phyloP scores from a whole-genome alignment of 2,888 invertebrate genomes.

The Tupiocoris notatus region DNA sequence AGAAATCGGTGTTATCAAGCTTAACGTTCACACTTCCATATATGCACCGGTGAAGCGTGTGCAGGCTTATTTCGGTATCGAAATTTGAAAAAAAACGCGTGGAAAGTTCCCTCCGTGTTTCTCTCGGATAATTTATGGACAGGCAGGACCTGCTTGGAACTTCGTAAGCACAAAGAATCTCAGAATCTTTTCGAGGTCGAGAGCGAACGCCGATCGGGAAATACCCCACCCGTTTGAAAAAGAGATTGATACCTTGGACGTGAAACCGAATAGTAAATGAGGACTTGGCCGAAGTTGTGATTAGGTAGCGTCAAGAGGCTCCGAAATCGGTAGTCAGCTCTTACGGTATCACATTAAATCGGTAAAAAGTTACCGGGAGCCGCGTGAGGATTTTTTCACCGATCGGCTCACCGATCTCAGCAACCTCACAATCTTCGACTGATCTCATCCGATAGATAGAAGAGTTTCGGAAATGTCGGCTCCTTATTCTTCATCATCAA shows the following conservation, averaged over 20 bases:
- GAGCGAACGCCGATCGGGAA: background rate
- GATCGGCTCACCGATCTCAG: background rate
- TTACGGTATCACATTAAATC: constrained; percentile 31
- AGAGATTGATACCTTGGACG: constrained; percentile 31
- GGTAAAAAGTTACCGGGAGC: background rate
- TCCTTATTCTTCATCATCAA: background rate
- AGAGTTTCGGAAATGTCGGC: background rate
- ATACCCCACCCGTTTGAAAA: constrained; percentile 19
- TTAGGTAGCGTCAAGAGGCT: constrained; percentile 28
- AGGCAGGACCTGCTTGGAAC: background rate
- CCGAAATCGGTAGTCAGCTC: constrained; percentile 24
- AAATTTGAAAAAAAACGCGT: background rate
- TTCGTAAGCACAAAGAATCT: background rate
- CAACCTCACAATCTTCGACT: background rate
- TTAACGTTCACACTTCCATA: constrained; percentile 15
- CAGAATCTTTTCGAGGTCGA: constrained; percentile 6
- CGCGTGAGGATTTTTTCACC: background rate
- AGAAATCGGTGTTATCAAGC: constrained; percentile 16
- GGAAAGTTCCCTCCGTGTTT: constrained; percentile 1
- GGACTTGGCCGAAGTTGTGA: constrained; percentile 20
- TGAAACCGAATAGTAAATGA: constrained; percentile 32
- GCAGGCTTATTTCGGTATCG: too few relatives aligned
- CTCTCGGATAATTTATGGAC: background rate
- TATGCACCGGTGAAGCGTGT: background rate
- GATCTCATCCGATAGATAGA: background rate